These are phyloP conservation scores for Ischnus inquisitorius DNA, from an alignment of 2,888 invertebrate species.

Conservation along the genomic window DNA sequence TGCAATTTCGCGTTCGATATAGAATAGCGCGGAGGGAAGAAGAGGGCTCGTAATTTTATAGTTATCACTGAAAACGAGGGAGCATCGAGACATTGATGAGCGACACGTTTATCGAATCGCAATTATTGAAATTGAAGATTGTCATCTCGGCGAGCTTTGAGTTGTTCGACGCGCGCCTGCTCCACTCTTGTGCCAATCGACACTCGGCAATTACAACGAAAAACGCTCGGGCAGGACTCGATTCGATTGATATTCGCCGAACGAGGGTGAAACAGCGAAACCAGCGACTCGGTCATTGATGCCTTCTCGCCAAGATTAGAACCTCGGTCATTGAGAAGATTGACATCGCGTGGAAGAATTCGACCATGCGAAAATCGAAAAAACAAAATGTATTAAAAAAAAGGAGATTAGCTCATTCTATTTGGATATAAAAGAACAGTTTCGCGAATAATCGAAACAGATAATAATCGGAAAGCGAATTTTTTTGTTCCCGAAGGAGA, in stretches of 20 bases:
- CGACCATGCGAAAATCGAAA: no score
- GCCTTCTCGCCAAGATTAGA: no score
- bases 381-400: no score
- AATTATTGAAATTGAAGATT: conserved; percentile 46
- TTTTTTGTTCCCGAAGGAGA: neutral
- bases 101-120: conserved; percentile 22
- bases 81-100: conserved; percentile 1
- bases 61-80: neutral
- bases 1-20: conserved; percentile 9
- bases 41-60: conserved; percentile 4
- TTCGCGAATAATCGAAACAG: no score
- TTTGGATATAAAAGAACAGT: no score
- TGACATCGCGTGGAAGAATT: no score
- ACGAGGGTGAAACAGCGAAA: neutral
- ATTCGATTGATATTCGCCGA: neutral
- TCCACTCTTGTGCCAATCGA: conserved; percentile 4
- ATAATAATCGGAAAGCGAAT: neutral
- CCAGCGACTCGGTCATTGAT: no score
- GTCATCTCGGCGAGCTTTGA: conserved; percentile 9
- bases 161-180: neutral
- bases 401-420: no score
- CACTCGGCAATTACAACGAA: neutral
- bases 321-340: no score
- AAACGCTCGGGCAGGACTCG: neutral
- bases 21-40: neutral